Evolutionary conservation across 2,113 vertebrate species (phyloP), one percentile per base, ranked within the genome.

Genomic region (Recurvirostra avosetta): DNA sequence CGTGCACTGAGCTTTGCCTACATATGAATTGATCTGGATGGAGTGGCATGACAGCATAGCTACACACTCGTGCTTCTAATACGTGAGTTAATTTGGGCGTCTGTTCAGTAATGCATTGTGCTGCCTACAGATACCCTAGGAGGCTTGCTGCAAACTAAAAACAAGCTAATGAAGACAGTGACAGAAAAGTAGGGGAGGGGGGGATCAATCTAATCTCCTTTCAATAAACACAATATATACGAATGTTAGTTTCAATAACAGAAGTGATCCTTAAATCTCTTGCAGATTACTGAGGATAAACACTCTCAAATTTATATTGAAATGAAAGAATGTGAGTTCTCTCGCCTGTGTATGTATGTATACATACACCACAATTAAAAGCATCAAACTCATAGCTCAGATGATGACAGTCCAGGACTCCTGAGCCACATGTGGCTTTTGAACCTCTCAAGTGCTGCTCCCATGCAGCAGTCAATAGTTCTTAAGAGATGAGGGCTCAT

Each of bases 51-150:
- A 55, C 3, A 94, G 53, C 58, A 71, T 3, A 72, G 91, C 76
- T 75, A 45, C 56, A 59, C 0, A 23, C 71, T 89, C 29, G 0
- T 34, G 52, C n/a, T 92, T 81, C 89, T 74, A 63, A 84, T 1
- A 77, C 52, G 86, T 0, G 0, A 73, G 52, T 84, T 91, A 85
- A 96, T 81, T 89, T 0, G 0, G 76, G 66, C 93, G 75, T 96
- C 95, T 89, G 65, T 26, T 91, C 81, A 68, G 78, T 94, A 91
- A 96, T 92, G 93, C 66, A 61, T 6, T 87, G 68, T 63, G 87
- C 73, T 91, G 94, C 94, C 95, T 43, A 52, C 78, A 95, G 91
- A 76, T 27, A 75, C 30, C 73, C 91, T 56, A 82, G 91, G 49
- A 94, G 94, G 84, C 25, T 84, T 82, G 76, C 87, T 91, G 87